These are phyloP conservation scores for Drosophila vallismaia DNA, from an alignment of 2,888 invertebrate genomes.

Conservation along the genomic window DNA sequence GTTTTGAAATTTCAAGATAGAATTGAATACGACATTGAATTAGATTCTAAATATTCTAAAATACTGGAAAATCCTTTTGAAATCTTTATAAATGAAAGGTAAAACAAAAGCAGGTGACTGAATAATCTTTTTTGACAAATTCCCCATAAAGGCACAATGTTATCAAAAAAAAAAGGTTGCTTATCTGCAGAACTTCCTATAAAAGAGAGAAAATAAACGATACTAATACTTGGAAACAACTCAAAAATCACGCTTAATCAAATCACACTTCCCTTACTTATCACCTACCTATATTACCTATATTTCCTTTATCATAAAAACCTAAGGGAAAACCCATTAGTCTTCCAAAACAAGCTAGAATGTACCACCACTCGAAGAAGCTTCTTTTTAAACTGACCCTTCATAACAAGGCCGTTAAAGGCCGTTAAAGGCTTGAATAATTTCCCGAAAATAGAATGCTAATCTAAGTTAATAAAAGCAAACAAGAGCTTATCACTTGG, in stretches of 20 bases:
- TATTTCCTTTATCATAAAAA: neutral
- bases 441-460: neutral
- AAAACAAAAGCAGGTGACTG: neutral
- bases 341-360: neutral
- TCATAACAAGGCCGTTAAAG: conserved; percentile 11
- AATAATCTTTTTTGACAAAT: neutral
- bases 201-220: neutral
- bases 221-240: neutral
- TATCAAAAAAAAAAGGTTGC: neutral
- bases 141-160: neutral
- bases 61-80: neutral
- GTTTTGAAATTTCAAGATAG: neutral
- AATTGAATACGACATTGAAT: too few relatives aligned
- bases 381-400: neutral
- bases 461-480: conserved; percentile 3
- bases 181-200: neutral
- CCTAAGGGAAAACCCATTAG: neutral
- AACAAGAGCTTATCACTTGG: conserved; percentile 27
- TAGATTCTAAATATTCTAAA: too few relatives aligned
- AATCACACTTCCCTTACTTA: too few relatives aligned
- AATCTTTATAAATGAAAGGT: neutral
- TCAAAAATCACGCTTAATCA: neutral
- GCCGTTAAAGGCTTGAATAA: conserved; percentile 2
- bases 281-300: too few relatives aligned
- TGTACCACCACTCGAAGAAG: neutral